phyloP scores from a whole-genome alignment of 2,888 invertebrate genomes.

The Pseudolycoriella hygida region DNA sequence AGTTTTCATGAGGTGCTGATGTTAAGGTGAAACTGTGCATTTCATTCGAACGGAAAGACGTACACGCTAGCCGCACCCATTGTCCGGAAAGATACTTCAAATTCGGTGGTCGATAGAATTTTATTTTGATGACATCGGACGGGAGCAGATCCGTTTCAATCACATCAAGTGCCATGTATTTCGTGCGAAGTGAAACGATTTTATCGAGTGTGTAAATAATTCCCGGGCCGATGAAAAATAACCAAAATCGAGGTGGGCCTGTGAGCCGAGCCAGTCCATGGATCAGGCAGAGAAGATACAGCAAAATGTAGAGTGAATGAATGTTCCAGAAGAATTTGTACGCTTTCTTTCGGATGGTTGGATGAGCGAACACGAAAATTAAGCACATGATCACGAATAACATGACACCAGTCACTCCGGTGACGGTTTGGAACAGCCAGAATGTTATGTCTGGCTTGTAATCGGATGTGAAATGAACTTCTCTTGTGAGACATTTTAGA shows the following conservation, averaged over 20 bases:
- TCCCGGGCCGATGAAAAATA: slow-evolving; percentile 84
- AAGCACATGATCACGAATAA: slow-evolving; percentile 83
- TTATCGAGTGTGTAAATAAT: slow-evolving; percentile 80
- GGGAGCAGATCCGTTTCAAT: slow-evolving; percentile 85
- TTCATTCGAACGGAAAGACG: slow-evolving; percentile 73
- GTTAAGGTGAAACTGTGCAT: slow-evolving; percentile 92
- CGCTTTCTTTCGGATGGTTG: slow-evolving; percentile 76
- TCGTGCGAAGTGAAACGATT: slow-evolving; percentile 78
- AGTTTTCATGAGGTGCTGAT: slow-evolving; percentile 91
- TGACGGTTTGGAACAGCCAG: slow-evolving; percentile 90
- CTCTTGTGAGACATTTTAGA: slow-evolving; percentile 77
- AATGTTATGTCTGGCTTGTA: slow-evolving; percentile 86
- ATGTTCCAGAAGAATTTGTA: slow-evolving; percentile 93
- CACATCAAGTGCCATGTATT: slow-evolving; percentile 82
- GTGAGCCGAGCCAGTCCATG: slow-evolving; percentile 85
- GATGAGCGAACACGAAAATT: slow-evolving; percentile 93
- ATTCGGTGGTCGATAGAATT: slow-evolving; percentile 89
- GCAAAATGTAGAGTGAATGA: slow-evolving; percentile 70
- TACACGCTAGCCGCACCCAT: slow-evolving; percentile 84
- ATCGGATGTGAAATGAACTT: slow-evolving; percentile 86
- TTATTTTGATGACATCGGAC: slow-evolving; percentile 85
- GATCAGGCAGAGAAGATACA: slow-evolving; percentile 72
- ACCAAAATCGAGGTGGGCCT: slow-evolving; percentile 83
- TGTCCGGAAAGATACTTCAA: slow-evolving; percentile 88
- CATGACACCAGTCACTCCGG: slow-evolving; percentile 74